Base-by-base conservation (phyloP, 2,797 vertebrate species). In the Lepus oiostolus region DNA sequence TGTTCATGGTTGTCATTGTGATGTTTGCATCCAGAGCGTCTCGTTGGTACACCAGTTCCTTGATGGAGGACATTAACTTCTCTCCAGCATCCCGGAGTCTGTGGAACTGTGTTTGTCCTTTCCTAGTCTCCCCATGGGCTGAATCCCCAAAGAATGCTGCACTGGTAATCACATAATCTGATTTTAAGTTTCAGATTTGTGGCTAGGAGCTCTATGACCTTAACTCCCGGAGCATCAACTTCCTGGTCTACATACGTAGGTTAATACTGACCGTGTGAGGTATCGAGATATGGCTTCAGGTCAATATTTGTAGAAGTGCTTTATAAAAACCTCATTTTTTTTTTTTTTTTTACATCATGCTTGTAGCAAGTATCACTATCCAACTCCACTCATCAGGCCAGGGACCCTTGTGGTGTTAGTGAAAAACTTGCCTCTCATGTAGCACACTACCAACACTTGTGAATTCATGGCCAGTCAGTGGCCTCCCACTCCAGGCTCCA, bases 301-400 rank as follows among this genome's bases (percentile, higher is more conserved):
- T n/a, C 19, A 24, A 2, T 38, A 19, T 52, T n/a, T 42, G 35
- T 68, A 42, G 26, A 82, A 42, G 8, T 54, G 2, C 32, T 88
- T 91, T 24, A 22, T 75, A 60, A 96, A 91, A 58, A 58, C 54
- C 42, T 42, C 42, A 42, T 42, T 42, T 42, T 42, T 42, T 38
- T 38, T 38, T 38, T 38, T 38, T 38, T 42, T 42, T 42, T 42
- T 1, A 10, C 17, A 24, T 30, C 7, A 28, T 0, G 94, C 24
- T 42, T 99, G 99, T 99, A 98, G 98, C 99, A 99, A 98, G 98
- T 98, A 98, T 97, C 90, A 99, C 98, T 98, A 99, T 98, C 99
- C 98, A 99, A 99, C 98, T 52, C 99, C 99, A 99, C 97, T 99
- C 99, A 99, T 32, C 6, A 99, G 98, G 98, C 97, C 87, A 92